Evolutionary conservation across 2,113 vertebrate species (phyloP).

Genomic region (Gambusia holbrooki): DNA sequence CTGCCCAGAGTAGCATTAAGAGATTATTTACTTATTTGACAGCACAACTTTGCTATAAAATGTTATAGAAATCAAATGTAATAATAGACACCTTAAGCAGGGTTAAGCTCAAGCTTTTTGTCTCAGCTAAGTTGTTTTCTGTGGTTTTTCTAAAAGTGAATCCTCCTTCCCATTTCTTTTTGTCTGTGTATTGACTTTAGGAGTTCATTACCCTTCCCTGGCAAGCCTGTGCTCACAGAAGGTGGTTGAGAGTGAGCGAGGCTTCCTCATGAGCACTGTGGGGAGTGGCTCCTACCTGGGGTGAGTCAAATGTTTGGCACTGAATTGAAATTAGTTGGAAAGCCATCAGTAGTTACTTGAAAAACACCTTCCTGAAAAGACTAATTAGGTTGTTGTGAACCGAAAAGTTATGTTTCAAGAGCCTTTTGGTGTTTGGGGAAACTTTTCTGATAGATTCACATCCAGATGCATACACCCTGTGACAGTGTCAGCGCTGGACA

Average conservation of each 20-base stretch:
- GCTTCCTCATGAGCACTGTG: slow-evolving; percentile 92
- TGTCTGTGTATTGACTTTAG: slow-evolving; percentile 54
- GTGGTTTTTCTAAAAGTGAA: too few species aligned
- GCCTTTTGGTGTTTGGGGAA: neutral
- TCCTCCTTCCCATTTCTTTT: neutral
- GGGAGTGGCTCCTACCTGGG: slow-evolving; percentile 93
- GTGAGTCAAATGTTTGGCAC: slow-evolving; percentile 77
- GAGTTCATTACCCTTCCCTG: slow-evolving; percentile 83
- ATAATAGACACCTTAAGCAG: neutral
- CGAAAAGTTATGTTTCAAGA: neutral
- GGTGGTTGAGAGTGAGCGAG: slow-evolving; percentile 88
- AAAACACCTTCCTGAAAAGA: neutral
- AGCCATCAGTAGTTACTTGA: neutral
- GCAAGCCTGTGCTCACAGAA: slow-evolving; percentile 89
- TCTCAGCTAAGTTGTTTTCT: neutral
- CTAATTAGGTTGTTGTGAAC: neutral
- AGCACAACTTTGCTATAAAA: neutral
- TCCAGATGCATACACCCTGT: neutral
- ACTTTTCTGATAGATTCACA: neutral
- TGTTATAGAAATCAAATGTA: too few species aligned
- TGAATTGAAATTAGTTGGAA: neutral
- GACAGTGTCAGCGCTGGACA: neutral
- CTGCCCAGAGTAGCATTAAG: neutral
- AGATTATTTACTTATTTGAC: too few species aligned
- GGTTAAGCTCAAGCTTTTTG: neutral